A percentile compares a stretch with the other conserved stretches of the same genome.
Conservation (phyloP, 2,888 invertebrate species). For the Macrosoma leucophasiata region DNA sequence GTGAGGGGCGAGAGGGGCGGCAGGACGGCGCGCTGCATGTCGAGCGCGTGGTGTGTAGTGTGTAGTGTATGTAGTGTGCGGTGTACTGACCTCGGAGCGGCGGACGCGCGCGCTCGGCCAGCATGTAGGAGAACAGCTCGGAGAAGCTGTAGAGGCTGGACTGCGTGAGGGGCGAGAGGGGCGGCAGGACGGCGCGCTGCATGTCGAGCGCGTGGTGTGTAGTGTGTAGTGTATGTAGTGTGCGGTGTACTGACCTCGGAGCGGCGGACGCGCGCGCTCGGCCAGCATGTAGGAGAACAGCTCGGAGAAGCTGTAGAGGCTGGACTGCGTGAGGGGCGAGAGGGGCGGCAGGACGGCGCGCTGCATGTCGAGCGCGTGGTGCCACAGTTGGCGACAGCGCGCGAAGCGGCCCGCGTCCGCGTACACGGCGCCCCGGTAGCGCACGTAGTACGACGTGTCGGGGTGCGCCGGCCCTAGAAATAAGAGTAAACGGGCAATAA, state of each 20-base stretch:
- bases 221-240: background rate
- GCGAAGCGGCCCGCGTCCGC: slow-evolving; percentile 96
- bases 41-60: slow-evolving; percentile 96
- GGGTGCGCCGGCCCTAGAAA: slow-evolving; percentile 89
- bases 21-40: slow-evolving; percentile 94
- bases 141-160: slow-evolving; percentile 96
- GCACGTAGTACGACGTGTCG: slow-evolving; percentile 96
- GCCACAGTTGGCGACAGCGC: slow-evolving; percentile 95
- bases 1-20: slow-evolving; percentile 94
- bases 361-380: slow-evolving; percentile 97
- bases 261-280: slow-evolving; percentile 83
- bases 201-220: slow-evolving; percentile 90
- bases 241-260: slow-evolving; percentile 55
- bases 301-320: slow-evolving; percentile 95
- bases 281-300: slow-evolving; percentile 96
- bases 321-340: slow-evolving; percentile 96
- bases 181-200: slow-evolving; percentile 93
- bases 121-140: slow-evolving; percentile 96
- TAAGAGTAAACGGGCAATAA: background rate
- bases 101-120: slow-evolving; percentile 87
- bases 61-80: slow-evolving; percentile 87
- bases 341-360: slow-evolving; percentile 94
- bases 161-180: slow-evolving; percentile 90
- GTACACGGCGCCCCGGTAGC: slow-evolving; percentile 94
- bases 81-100: slow-evolving; percentile 68